A percentile compares a stretch with the other conserved stretches of the same genome.
Conservation (phyloP, 2,113 vertebrate genomes). For the Proterorhinus semilunaris region DNA sequence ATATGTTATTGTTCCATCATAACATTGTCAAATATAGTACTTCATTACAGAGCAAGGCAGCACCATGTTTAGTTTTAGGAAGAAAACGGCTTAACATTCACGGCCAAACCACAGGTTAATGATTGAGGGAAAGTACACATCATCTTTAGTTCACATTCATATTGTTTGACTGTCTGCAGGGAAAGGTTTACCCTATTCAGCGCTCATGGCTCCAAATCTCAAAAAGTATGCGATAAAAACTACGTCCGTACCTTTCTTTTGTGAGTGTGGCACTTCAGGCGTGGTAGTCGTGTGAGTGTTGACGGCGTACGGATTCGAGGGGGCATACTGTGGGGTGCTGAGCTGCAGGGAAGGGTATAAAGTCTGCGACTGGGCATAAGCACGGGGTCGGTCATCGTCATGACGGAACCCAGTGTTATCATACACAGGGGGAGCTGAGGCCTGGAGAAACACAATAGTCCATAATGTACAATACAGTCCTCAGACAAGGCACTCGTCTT, state of each 20-base stretch:
- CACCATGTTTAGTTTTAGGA: neutral
- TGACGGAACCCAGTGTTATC: constrained; percentile 61
- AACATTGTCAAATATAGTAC: neutral
- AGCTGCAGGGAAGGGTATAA: constrained; percentile 26
- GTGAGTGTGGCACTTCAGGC: neutral
- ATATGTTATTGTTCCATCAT: neutral
- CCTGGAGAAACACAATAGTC: constrained; percentile 29
- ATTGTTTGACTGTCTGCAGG: constrained; percentile 7
- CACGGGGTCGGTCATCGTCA: constrained; percentile 37
- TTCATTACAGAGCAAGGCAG: neutral
- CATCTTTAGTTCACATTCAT: neutral
- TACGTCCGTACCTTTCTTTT: constrained; percentile 32
- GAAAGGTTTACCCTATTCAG: constrained; percentile 8
- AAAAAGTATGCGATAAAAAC: neutral
- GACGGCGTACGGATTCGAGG: constrained; percentile 19
- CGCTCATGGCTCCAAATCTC: neutral
- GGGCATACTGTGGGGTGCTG: constrained; percentile 18
- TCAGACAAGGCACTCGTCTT: no score
- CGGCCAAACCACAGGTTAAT: constrained; percentile 1
- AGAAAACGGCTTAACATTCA: neutral
- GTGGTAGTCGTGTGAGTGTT: constrained; percentile 49
- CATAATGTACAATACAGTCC: neutral
- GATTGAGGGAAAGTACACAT: neutral
- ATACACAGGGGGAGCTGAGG: constrained; percentile 8
- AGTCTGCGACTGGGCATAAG: neutral